phyloP scores from a whole-genome alignment of 2,797 vertebrate species.

The Hybognathus amarus region DNA sequence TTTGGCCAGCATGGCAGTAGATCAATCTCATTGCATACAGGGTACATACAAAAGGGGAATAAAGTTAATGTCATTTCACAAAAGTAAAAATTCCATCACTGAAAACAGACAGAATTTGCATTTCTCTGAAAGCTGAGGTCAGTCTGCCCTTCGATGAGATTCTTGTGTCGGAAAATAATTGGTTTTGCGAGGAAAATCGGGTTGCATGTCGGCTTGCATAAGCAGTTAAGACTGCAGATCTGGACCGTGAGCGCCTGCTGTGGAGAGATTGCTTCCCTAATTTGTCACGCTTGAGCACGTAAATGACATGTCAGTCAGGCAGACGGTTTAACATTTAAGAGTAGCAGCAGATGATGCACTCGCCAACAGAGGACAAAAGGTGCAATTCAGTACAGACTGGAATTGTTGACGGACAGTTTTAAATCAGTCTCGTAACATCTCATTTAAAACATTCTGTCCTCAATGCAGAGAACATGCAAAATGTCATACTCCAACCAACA shows the following conservation, averaged over 20 bases:
- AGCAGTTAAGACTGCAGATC: slow-evolving; percentile 40
- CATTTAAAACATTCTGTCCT: neutral
- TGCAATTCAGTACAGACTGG: neutral
- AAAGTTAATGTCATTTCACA: neutral
- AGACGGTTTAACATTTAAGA: neutral
- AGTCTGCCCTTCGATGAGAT: neutral
- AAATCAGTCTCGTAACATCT: neutral
- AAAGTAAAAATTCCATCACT: neutral
- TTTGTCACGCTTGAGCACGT: slow-evolving; percentile 7
- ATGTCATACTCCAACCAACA: neutral
- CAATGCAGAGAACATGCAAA: neutral
- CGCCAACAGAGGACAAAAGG: neutral
- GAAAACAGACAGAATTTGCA: slow-evolving; percentile 11
- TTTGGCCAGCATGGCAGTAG: slow-evolving; percentile 10
- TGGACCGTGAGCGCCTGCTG: slow-evolving; percentile 35
- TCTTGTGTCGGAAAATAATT: slow-evolving; percentile 49
- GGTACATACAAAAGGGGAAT: neutral
- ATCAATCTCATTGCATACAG: slow-evolving; percentile 8
- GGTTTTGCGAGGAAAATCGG: slow-evolving; percentile 44
- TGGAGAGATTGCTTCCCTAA: slow-evolving; percentile 42
- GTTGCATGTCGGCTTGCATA: slow-evolving; percentile 47
- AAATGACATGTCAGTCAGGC: slow-evolving; percentile 38
- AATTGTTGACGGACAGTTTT: neutral
- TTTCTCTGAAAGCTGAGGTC: slow-evolving; percentile 15
- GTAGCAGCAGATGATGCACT: neutral